Base-by-base conservation (phyloP, 2,113 vertebrate species). In the Halichoeres trimaculatus region DNA sequence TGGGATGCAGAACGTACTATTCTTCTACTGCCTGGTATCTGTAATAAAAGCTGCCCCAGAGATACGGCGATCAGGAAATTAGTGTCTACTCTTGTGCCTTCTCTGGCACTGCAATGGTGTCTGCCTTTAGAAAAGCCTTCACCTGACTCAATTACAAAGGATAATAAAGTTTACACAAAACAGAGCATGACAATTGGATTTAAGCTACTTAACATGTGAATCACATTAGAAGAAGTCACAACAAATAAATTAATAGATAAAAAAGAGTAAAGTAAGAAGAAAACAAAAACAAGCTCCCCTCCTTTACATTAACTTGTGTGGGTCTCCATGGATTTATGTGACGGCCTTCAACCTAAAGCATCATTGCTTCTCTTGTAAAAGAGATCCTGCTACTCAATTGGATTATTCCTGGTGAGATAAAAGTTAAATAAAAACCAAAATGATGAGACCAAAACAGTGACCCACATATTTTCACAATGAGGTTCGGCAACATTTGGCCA, bases 81-180 rank as follows among this genome's bases (percentile, higher is more conserved):
- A 26, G n/a, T 51, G 34, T 52, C 51, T 53, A 26, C 23, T 56
- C 19, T 13, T 26, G 10, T 56, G 30, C 65, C 19, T 22, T 63
- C 65, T 60, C 26, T 43, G 36, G 5, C 20, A 57, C 51, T 59
- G 22, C 45, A 10, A 40, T 61, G 50, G 53, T 50, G 40, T 45
- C 11, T 56, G 19, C 22, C 20, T 38, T 47, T 47, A 65, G 51
- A 70, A 24, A 16, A 22, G 54, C 12, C 34, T 47, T 8, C 26
- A 20, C 23, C 71, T 36, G 19, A 34, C 62, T 35, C n/a, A 60
- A 35, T 69, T 24, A 48, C 20, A 45, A 12, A 65, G 34, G 24
- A 6, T 1, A 5, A 14, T 17, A 17, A 24, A 14, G 20, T 60
- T 51, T 23, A 57, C 38, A 66, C 50, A 48, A 47, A 50, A 58